Conservation (phyloP, 53 echinoderm and acorn worm species). For the Hippasteria phrygiana region DNA sequence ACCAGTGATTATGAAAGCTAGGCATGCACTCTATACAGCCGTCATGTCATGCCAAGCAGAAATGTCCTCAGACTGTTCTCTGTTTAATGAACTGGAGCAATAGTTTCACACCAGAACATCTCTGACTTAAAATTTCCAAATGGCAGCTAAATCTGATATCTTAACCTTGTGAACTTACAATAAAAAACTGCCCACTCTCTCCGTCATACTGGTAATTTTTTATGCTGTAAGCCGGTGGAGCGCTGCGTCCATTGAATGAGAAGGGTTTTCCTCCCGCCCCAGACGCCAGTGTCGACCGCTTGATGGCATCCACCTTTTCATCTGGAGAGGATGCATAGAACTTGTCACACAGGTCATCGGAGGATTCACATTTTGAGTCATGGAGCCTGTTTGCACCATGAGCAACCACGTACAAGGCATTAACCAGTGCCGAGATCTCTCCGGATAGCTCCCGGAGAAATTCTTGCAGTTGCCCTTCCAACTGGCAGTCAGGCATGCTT, state of each 20-base stretch:
- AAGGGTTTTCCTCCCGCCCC: slow-evolving; percentile 69
- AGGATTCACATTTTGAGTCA: slow-evolving; percentile 29
- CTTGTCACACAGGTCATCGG: slow-evolving; percentile 25
- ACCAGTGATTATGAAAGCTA: too few relatives aligned
- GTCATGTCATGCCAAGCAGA: too few relatives aligned
- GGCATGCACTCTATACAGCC: too few relatives aligned
- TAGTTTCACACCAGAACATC: too few relatives aligned
- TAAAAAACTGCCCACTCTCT: slow-evolving; percentile 22
- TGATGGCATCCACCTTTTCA: slow-evolving; percentile 13
- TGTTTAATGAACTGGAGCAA: too few relatives aligned
- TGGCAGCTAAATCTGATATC: too few relatives aligned
- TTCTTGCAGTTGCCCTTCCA: background rate
- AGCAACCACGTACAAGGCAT: slow-evolving; percentile 51
- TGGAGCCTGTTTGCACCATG: slow-evolving; percentile 44
- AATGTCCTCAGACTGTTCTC: too few relatives aligned
- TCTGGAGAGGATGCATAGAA: slow-evolving; percentile 17
- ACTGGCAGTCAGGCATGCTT: slow-evolving; percentile 7
- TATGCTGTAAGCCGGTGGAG: slow-evolving; percentile 66
- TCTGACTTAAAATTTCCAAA: too few relatives aligned
- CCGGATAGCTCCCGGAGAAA: slow-evolving; percentile 4
- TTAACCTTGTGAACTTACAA: too few relatives aligned
- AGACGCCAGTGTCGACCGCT: slow-evolving; percentile 40
- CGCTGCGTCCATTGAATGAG: slow-evolving; percentile 59
- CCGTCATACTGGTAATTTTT: slow-evolving; percentile 67
- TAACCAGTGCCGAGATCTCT: slow-evolving; percentile 34